phyloP scores from a whole-genome alignment of 2,888 invertebrate species.

The Drosophila neutralis region DNA sequence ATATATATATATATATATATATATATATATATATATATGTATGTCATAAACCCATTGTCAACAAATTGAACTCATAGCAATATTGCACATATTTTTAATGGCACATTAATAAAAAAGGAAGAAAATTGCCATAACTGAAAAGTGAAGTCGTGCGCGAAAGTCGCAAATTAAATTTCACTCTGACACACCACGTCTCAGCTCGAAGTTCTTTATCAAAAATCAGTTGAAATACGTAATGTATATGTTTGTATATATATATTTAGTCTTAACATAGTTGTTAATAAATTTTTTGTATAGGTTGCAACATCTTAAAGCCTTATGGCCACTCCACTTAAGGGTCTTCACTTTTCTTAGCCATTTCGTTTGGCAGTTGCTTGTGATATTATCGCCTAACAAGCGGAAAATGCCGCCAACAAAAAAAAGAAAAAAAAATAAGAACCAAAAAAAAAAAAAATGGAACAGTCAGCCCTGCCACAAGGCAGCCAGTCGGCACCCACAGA shows the following conservation, averaged over 20 bases:
- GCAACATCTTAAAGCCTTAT: conserved; percentile 31
- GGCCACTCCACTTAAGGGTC: conserved; percentile 29
- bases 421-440: too few species aligned
- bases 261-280: background rate
- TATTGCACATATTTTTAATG: background rate
- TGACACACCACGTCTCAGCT: background rate
- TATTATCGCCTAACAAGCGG: conserved; percentile 67
- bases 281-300: conserved; percentile 1
- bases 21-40: background rate
- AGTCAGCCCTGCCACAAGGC: conserved; percentile 17
- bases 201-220: background rate
- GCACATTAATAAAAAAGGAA: background rate
- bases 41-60: background rate
- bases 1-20: too few species aligned
- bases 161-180: conserved; percentile 4
- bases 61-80: background rate
- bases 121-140: background rate
- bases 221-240: background rate
- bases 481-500: background rate
- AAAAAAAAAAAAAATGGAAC: background rate
- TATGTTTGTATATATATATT: background rate
- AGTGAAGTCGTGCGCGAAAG: conserved; percentile 4
- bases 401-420: conserved; percentile 46
- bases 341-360: conserved; percentile 37
- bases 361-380: conserved; percentile 38